These are phyloP conservation scores for Limenitis camilla DNA, from an alignment of 2,888 invertebrate species.

Conservation along the genomic window DNA sequence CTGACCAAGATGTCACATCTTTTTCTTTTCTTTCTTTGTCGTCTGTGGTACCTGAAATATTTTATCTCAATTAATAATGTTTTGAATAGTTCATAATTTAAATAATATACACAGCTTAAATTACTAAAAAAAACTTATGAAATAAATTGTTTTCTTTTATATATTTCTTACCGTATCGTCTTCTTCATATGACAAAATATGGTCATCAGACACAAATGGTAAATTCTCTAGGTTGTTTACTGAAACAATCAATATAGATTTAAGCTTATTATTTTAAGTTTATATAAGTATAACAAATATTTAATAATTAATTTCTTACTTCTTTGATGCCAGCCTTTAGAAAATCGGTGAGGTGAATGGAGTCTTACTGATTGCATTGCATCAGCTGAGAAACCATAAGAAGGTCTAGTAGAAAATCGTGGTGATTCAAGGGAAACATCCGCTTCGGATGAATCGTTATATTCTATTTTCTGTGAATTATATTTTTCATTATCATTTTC, in stretches of 20 bases:
- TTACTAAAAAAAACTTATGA: no score
- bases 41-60: not conserved
- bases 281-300: not conserved
- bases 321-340: constrained; percentile 64
- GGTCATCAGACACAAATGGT: constrained; percentile 41
- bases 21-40: not conserved
- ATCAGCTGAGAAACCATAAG: constrained; percentile 63
- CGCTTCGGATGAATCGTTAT: constrained; percentile 36
- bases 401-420: constrained; percentile 74
- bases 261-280: not conserved
- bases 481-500: constrained; percentile 41
- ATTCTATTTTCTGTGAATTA: constrained; percentile 49
- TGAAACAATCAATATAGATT: constrained; percentile 43
- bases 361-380: constrained; percentile 46
- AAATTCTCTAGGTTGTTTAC: constrained; percentile 73
- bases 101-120: no score
- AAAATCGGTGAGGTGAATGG: constrained; percentile 54
- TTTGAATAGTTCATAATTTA: no score
- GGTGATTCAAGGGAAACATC: constrained; percentile 64
- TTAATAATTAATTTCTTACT: constrained; percentile 43
- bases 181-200: constrained; percentile 41
- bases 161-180: constrained; percentile 33
- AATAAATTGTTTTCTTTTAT: not conserved
- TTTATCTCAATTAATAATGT: no score
- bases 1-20: not conserved